phyloP scores from a whole-genome alignment of 2,113 vertebrate species.

The Equus przewalskii region DNA sequence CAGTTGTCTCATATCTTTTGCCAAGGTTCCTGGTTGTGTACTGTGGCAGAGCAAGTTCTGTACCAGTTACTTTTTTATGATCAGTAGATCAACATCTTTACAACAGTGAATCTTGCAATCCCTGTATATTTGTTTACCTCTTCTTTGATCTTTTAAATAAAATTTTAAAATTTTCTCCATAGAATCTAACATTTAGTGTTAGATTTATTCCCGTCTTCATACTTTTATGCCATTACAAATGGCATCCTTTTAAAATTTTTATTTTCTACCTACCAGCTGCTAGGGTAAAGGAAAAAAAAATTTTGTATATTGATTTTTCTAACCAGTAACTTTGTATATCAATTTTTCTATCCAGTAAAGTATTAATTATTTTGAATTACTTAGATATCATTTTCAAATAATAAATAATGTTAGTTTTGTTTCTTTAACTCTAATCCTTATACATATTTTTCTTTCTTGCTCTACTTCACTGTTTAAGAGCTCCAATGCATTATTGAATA shows the following conservation, averaged over 20 bases:
- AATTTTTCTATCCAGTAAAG: not conserved
- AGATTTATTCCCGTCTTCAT: not conserved
- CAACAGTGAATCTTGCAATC: not conserved
- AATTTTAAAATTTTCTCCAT: not conserved
- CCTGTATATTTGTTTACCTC: not conserved
- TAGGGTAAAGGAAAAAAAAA: not conserved
- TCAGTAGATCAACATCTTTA: not conserved
- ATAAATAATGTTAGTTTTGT: not conserved
- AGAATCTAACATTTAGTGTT: not conserved
- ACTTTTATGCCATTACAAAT: not conserved
- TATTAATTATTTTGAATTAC: slow-evolving; percentile 16
- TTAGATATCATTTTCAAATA: slow-evolving; percentile 41
- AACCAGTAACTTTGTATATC: not conserved
- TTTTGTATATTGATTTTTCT: not conserved
- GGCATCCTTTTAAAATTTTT: not conserved
- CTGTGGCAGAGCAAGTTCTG: not conserved
- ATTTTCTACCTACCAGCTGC: not conserved
- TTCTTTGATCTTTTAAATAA: not conserved
- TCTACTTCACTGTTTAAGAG: not conserved
- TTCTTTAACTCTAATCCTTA: not conserved
- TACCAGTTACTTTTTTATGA: not conserved
- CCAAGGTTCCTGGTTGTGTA: not conserved
- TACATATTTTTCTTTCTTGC: not conserved
- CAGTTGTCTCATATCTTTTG: not conserved
- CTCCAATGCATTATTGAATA: not conserved